A percentile compares a stretch with the other conserved stretches of the same genome.
phyloP scores from a whole-genome alignment of 2,888 invertebrate species.

The Notocelia uddmanniana region DNA sequence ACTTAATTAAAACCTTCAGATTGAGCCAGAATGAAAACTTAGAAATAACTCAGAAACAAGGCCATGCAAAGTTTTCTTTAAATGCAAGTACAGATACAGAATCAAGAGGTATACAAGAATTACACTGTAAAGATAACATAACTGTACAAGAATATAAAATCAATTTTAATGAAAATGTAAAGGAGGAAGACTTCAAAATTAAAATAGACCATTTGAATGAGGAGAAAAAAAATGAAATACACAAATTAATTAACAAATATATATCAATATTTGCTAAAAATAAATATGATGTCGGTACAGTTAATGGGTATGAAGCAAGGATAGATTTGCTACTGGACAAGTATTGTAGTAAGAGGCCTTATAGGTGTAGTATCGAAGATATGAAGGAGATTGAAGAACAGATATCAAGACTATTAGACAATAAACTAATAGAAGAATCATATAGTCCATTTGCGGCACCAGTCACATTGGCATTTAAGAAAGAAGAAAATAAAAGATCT shows the following conservation, averaged over 20 bases:
- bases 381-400: slow-evolving; percentile 43
- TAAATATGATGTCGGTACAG: too few species aligned
- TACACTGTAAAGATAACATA: not conserved
- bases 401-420: slow-evolving; percentile 29
- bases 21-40: slow-evolving; percentile 37
- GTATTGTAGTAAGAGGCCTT: too few species aligned
- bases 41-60: too few species aligned
- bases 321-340: slow-evolving; percentile 42
- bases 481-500: too few species aligned
- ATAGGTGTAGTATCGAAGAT: slow-evolving; percentile 41
- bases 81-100: slow-evolving; percentile 27
- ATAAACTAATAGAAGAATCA: too few species aligned
- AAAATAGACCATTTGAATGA: slow-evolving; percentile 48
- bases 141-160: not conserved
- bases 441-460: too few species aligned
- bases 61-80: too few species aligned
- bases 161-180: slow-evolving; percentile 50
- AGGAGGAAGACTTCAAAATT: slow-evolving; percentile 46
- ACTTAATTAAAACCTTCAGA: slow-evolving; percentile 35
- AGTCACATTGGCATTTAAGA: too few species aligned
- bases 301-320: too few species aligned
- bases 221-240: slow-evolving; percentile 46
- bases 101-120: slow-evolving; percentile 24
- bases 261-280: too few species aligned
- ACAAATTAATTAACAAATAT: too few species aligned